A percentile compares a stretch with the other conserved stretches of the same genome.
phyloP scores from a whole-genome alignment of 2,888 invertebrate species.

The Ashinkailepas kermadecensis region DNA sequence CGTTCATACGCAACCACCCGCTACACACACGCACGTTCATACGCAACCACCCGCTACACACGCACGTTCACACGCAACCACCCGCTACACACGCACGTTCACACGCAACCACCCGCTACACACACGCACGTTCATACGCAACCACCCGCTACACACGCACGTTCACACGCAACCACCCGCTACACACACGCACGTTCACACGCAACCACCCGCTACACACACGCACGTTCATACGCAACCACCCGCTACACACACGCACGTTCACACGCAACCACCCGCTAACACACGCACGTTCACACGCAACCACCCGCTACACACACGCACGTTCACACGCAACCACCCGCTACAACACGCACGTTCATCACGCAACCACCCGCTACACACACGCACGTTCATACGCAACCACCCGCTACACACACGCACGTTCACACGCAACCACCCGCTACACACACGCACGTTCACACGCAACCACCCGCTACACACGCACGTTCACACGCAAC shows the following conservation, averaged over 20 bases:
- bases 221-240: neutral
- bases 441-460: neutral
- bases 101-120: neutral
- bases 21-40: neutral
- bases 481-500: too few species aligned
- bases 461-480: too few species aligned
- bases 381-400: neutral
- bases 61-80: neutral
- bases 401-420: neutral
- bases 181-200: neutral
- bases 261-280: neutral
- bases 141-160: too few species aligned
- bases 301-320: neutral
- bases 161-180: too few species aligned
- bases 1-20: neutral
- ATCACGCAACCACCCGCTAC: neutral
- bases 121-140: neutral
- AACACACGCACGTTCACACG: neutral
- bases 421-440: neutral
- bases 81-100: too few species aligned
- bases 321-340: neutral
- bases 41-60: neutral
- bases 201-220: neutral
- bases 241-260: neutral
- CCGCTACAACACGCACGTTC: neutral